Evolutionary conservation across 2,113 vertebrate genomes (phyloP).

Genomic region (Crotalus tigris): DNA sequence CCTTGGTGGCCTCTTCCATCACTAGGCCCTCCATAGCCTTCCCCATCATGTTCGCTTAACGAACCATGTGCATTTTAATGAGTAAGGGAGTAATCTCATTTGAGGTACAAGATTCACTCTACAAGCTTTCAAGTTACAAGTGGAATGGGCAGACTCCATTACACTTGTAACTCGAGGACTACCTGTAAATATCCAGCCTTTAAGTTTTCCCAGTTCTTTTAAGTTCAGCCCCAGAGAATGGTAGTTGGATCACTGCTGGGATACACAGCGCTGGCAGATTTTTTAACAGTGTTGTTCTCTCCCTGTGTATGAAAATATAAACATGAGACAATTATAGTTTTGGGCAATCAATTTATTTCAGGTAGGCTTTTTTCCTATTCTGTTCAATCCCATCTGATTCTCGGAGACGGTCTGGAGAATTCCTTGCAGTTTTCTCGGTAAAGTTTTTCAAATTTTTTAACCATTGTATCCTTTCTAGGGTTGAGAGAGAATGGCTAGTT

Average conservation of each 20-base stretch:
- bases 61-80: no score
- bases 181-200: background rate
- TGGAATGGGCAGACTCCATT: no score
- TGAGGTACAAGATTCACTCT: no score
- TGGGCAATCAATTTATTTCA: background rate
- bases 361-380: background rate
- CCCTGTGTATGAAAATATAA: background rate
- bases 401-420: background rate
- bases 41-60: no score
- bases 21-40: no score
- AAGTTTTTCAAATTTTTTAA: background rate
- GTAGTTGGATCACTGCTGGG: background rate
- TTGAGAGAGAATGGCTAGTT: background rate
- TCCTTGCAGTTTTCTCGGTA: background rate
- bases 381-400: background rate
- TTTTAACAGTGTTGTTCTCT: background rate
- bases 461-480: background rate
- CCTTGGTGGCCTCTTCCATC: no score
- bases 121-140: no score
- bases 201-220: background rate
- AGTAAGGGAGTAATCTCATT: no score
- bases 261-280: background rate
- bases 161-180: no score
- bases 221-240: background rate
- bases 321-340: background rate